Base-by-base conservation (phyloP, 2,888 invertebrate species). In the Netelia fuscicornis region DNA sequence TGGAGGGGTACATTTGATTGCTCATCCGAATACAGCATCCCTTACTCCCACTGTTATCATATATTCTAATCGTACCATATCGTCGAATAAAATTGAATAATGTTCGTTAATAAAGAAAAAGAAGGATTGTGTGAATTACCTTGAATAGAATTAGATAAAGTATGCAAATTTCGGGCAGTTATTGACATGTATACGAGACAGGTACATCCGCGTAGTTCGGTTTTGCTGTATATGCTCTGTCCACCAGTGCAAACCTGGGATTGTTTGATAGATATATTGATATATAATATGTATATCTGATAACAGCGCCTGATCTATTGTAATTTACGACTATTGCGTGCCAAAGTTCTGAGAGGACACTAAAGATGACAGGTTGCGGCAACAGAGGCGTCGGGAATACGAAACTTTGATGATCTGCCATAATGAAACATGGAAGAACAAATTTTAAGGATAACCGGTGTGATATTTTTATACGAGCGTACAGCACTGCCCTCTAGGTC, bases 1-100 rank as follows among this genome's bases (percentile, higher is more conserved):
- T 42, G 68, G 9, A 56, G 54, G 44, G 52, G 20, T n/a, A 44
- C 67, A 48, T 64, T 70, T 68, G 72, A 58, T 67, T 75, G 60
- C 68, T 74, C 70, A 75, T 81, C 81, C 78, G 60, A 74, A 58
- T 56, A 77, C 81, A 81, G 81, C 81, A 78, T 85, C 70, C 70
- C 8, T 44, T 54, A 37, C 20, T 17, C 30, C 44, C 17, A 23
- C 20, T 42, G 54, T 48, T 64, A 56, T 65, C 11, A 25, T 58
- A 23, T 37, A 8, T 58, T 58, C 37, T 37, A 37, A 37, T 42
- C 42, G 52, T 20, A 9, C 10, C 44, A 23, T 64, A 23, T 56
- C 42, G 10, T 44, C 48, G 6, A 11, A 44, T 60, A 2, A 13
- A 9, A 17, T 60, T 54, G n/a, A 37, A 8, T 6, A 37, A 37